Conservation (phyloP, 2,113 vertebrate species). For the Drymodes brunneopygia region DNA sequence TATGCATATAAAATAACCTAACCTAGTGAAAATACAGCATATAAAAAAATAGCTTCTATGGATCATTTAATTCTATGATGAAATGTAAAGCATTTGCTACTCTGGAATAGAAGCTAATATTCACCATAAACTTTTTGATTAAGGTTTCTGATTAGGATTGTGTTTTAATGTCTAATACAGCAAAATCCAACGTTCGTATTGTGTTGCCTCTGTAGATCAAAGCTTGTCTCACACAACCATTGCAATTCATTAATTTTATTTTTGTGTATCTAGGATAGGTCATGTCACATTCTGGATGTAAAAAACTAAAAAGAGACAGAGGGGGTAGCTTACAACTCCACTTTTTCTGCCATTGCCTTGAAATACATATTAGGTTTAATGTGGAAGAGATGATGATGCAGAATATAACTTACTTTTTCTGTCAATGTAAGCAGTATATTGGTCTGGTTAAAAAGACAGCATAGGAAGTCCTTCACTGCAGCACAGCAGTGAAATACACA, state of each 20-base stretch:
- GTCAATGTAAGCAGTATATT: not conserved
- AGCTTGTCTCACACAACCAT: not conserved
- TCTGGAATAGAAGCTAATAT: not conserved
- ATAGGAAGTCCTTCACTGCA: not conserved
- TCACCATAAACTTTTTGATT: not conserved
- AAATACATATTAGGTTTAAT: not conserved
- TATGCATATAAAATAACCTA: not conserved
- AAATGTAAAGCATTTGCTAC: not conserved
- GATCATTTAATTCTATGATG: not conserved
- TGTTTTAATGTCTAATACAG: not conserved
- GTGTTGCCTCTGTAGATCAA: not conserved
- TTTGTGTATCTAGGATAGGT: not conserved
- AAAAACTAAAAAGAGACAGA: not conserved
- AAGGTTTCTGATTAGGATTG: slow-evolving; percentile 10
- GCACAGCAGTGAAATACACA: not conserved
- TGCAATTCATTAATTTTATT: not conserved
- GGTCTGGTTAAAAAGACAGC: not conserved
- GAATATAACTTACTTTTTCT: not conserved
- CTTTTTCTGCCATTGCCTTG: not conserved
- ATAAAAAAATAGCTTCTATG: not conserved
- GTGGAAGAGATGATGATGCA: not conserved
- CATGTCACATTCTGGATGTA: not conserved
- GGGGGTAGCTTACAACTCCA: not conserved
- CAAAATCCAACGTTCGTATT: not conserved
- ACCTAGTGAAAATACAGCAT: not conserved